A percentile compares a stretch with the other conserved stretches of the same genome.
phyloP scores from a whole-genome alignment of 2,797 vertebrate species.

The Erpetoichthys calabaricus region DNA sequence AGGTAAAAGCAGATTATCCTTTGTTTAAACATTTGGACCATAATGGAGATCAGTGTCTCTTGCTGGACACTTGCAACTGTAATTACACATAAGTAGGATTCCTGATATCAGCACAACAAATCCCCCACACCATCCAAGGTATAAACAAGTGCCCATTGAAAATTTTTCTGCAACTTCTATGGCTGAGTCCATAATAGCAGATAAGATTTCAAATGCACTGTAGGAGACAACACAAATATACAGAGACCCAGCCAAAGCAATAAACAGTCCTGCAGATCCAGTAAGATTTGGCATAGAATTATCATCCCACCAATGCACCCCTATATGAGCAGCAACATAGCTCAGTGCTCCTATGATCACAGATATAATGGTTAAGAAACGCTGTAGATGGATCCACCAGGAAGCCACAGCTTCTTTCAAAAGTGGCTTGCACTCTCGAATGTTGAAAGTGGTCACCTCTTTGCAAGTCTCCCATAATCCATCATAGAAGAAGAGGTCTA shows the following conservation, averaged over 20 bases:
- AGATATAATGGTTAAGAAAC: neutral
- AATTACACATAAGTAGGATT: neutral
- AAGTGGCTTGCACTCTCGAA: neutral
- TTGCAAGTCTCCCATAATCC: slow-evolving; percentile 14
- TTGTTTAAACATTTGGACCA: neutral
- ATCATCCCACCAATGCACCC: neutral
- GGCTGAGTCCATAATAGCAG: neutral
- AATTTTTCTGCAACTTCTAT: neutral
- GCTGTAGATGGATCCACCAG: slow-evolving; percentile 3
- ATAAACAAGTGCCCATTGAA: slow-evolving; percentile 9
- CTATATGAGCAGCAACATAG: neutral
- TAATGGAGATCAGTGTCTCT: neutral
- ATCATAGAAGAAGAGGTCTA: slow-evolving; percentile 5
- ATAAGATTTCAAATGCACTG: slow-evolving; percentile 4
- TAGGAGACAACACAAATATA: slow-evolving; percentile 9
- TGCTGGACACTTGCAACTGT: neutral
- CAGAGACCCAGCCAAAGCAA: neutral
- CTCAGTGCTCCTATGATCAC: slow-evolving; percentile 7
- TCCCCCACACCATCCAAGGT: slow-evolving; percentile 10
- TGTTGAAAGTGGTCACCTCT: neutral
- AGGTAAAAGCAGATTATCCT: neutral
- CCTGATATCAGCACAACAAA: slow-evolving; percentile 5
- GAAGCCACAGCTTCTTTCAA: neutral
- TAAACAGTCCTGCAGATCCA: neutral
- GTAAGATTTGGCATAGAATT: neutral